phyloP scores from a whole-genome alignment of 2,113 vertebrate species.

The Chunga burmeisteri region DNA sequence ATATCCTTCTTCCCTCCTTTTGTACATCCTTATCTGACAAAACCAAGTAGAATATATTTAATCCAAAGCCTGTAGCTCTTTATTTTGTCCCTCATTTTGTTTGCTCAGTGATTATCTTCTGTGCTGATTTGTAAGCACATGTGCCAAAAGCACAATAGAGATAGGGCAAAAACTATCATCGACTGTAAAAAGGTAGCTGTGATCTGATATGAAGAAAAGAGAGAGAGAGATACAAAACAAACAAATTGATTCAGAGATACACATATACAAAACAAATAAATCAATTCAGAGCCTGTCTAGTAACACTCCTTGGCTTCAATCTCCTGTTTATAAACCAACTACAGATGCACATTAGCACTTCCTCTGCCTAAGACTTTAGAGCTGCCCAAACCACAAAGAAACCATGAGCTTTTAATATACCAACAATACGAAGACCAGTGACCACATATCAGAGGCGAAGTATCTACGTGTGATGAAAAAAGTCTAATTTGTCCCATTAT shows the following conservation, averaged over 20 bases:
- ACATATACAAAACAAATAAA: not conserved
- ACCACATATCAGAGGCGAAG: not conserved
- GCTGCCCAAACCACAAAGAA: not conserved
- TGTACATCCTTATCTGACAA: not conserved
- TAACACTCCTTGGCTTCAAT: not conserved
- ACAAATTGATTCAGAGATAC: not conserved
- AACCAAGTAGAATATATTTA: not conserved
- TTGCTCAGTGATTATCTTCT: not conserved
- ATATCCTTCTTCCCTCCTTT: not conserved
- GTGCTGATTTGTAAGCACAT: not conserved
- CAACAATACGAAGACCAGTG: not conserved
- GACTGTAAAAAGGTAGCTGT: not conserved
- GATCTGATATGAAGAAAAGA: not conserved
- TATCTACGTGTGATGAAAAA: not conserved
- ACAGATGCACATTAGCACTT: not conserved
- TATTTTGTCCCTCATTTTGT: not conserved
- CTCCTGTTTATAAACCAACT: not conserved
- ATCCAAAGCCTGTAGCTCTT: not conserved
- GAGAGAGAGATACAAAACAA: not conserved
- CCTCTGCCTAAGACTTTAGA: not conserved
- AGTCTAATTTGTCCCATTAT: not conserved
- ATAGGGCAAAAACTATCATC: not conserved
- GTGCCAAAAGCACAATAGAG: not conserved
- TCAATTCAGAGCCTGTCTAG: not conserved
- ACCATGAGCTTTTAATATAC: not conserved